Base-by-base conservation (phyloP, 2,113 vertebrate species). In the Nyctereutes procyonoides region DNA sequence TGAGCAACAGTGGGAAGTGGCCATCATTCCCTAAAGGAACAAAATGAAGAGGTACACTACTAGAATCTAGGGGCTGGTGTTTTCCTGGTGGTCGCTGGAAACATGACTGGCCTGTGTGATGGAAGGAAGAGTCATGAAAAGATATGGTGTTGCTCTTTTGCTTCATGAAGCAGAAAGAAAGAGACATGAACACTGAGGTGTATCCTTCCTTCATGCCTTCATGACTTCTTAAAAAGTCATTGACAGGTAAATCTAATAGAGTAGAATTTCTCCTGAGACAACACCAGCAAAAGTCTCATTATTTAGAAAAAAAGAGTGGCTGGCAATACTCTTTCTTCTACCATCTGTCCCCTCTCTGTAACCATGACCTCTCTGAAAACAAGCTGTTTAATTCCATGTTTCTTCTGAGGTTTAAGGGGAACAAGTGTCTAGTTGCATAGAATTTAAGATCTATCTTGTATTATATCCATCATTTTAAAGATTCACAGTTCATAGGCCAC, bases 211-310 rank as follows among this genome's bases (percentile, higher is more conserved):
- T 58, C 65, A 43, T 2, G 1, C 3, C 35, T 62, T 71, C 38
- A n/a, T n/a, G n/a, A n/a, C n/a, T n/a, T n/a, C n/a, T 96, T 89
- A 84, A 82, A 93, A 73, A 88, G 19, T 73, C 67, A 69, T 84
- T 96, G 22, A 56, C 2, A 53, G 15, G 11, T 56, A 80, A 93
- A 91, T n/a, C 7, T 17, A 76, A 11, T 51, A 62, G 32, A 3
- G 30, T 71, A 24, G 3, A 20, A 60, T 85, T 77, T 94, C 26
- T 67, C 82, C 26, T 35, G 35, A 94, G 56, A 20, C n/a, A 89
- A 14, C 9, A 24, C 35, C 38, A 89, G 13, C 19, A 82, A 88
- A 17, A 95, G 20, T 17, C 3, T 53, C 30, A 55, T 82, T 74
- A 65, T 7, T 58, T 63, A 89, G 55, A 83, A 51, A 85, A 85